Percentiles rank a stretch among this genome's conserved stretches.
These are phyloP conservation scores for Iphiclides podalirius DNA, from an alignment of 2,888 invertebrate species.

Conservation along the genomic window DNA sequence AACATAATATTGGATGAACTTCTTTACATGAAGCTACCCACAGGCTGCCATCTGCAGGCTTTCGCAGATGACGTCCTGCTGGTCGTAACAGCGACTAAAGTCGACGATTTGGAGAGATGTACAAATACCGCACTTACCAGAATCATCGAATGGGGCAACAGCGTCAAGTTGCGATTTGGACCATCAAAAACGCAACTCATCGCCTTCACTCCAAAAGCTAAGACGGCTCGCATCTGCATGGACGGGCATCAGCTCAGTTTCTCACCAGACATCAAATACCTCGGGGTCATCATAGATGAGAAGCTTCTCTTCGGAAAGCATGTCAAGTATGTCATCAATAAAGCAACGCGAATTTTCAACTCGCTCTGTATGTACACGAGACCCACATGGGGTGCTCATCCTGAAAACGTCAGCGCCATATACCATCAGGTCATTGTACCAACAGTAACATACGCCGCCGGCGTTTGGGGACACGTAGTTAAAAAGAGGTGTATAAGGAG, in stretches of 20 bases:
- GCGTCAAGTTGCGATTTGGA: background rate
- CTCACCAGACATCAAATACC: background rate
- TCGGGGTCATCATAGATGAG: background rate
- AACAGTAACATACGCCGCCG: background rate
- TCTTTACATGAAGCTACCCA: background rate
- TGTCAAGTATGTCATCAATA: background rate
- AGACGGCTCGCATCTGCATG: background rate
- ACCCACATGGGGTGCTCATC: conserved; percentile 27
- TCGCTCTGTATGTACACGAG: conserved; percentile 4
- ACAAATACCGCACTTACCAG: background rate
- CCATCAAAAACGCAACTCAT: background rate
- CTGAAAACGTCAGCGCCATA: conserved; percentile 14
- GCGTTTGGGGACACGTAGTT: background rate
- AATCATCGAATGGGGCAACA: background rate
- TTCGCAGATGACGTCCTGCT: background rate
- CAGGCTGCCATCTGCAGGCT: background rate
- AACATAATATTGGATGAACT: background rate
- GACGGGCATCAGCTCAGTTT: background rate
- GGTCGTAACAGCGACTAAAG: background rate
- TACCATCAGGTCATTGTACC: conserved; percentile 5
- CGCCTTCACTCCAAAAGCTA: background rate
- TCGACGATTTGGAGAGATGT: background rate
- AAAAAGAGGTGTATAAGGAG: background rate
- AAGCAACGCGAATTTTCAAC: background rate
- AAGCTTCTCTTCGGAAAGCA: background rate